These are phyloP conservation scores for Neosilurus mollespiculum DNA, from an alignment of 2,797 vertebrate genomes.

Conservation along the genomic window DNA sequence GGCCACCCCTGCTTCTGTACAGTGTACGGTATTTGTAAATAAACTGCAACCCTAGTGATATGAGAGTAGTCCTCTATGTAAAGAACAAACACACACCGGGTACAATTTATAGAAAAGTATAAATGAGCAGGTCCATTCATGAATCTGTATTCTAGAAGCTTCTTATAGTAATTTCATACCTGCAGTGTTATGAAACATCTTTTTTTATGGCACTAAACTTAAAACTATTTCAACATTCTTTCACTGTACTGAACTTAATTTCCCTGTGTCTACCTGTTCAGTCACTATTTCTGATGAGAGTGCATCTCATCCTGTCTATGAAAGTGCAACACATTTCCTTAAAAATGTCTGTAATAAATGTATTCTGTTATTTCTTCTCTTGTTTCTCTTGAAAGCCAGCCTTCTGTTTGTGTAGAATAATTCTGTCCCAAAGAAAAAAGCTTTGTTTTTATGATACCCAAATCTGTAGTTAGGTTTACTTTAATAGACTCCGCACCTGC, in stretches of 20 bases:
- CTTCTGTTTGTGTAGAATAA: neutral
- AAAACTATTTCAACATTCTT: neutral
- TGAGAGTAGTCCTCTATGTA: neutral
- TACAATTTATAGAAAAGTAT: neutral
- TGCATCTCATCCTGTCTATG: neutral
- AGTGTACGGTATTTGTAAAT: no score
- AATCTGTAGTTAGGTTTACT: constrained; percentile 15
- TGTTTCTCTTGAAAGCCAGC: neutral
- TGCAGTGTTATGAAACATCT: neutral
- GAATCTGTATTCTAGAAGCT: neutral
- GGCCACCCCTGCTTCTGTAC: no score
- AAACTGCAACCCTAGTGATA: no score
- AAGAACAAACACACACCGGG: no score
- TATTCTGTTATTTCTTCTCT: neutral
- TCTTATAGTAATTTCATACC: neutral
- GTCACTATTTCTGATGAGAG: no score
- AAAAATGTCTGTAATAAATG: neutral
- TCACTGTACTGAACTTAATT: neutral
- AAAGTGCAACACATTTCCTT: neutral
- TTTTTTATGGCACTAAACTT: neutral
- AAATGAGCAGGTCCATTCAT: neutral
- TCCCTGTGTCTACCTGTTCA: neutral
- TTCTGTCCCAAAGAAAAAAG: neutral
- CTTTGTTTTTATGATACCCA: neutral
- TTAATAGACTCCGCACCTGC: neutral